Evolutionary conservation across 2,888 invertebrate species (phyloP).

Genomic region (Erynnis tages): DNA sequence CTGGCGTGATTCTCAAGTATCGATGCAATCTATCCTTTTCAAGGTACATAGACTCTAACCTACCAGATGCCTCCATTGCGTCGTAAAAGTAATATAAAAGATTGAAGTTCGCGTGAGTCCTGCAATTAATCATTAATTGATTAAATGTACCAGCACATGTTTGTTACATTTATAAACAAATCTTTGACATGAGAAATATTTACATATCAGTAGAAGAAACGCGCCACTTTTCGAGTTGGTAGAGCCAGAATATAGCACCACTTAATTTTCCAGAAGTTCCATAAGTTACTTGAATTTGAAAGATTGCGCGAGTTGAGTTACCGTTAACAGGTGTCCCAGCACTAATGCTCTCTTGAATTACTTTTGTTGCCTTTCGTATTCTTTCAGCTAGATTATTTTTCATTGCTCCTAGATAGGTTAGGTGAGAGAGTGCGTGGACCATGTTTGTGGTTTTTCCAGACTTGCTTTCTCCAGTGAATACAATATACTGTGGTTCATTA

Average conservation of each 20-base stretch:
- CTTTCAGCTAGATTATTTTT: conserved; percentile 83
- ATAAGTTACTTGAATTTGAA: conserved; percentile 91
- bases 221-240: conserved; percentile 94
- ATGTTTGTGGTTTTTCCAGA: conserved; percentile 95
- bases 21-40: conserved; percentile 86
- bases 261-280: conserved; percentile 92
- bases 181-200: conserved; percentile 41
- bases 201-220: conserved; percentile 90
- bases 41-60: conserved; percentile 85
- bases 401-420: conserved; percentile 90
- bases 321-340: conserved; percentile 92
- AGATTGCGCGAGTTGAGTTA: conserved; percentile 91
- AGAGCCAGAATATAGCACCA: conserved; percentile 92
- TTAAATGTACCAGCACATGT: not conserved
- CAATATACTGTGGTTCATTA: conserved; percentile 91
- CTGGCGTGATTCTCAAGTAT: conserved; percentile 85
- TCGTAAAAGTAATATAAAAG: conserved; percentile 95
- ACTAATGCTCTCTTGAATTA: conserved; percentile 90
- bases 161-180: not conserved
- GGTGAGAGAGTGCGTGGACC: conserved; percentile 88
- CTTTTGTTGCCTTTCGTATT: conserved; percentile 84
- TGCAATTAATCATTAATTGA: conserved; percentile 44
- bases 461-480: conserved; percentile 94
- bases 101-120: conserved; percentile 94
- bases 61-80: conserved; percentile 86